phyloP scores from a whole-genome alignment of 2,888 invertebrate genomes.

The Xiphydria camelus region DNA sequence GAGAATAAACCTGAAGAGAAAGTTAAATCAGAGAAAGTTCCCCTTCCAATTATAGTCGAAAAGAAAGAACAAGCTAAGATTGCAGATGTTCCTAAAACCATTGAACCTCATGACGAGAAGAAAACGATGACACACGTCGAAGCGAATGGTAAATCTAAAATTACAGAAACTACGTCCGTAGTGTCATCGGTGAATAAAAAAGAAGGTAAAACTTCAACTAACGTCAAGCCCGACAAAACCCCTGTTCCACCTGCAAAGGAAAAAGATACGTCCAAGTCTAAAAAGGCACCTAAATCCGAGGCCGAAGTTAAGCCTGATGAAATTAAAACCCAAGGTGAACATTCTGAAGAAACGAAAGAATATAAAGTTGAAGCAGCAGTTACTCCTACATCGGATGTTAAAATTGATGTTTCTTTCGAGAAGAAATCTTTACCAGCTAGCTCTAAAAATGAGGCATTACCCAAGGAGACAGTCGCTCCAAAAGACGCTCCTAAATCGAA shows the following conservation, averaged over 20 bases:
- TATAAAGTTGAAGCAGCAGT: constrained; percentile 45
- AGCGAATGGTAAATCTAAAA: too few species aligned
- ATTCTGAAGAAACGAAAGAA: constrained; percentile 43
- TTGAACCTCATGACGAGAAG: too few species aligned
- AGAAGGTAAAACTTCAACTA: constrained; percentile 11
- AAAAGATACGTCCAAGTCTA: constrained; percentile 38
- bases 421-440: too few species aligned
- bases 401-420: too few species aligned
- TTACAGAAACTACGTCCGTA: too few species aligned
- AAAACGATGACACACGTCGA: too few species aligned
- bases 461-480: too few species aligned
- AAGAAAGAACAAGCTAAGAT: constrained; percentile 3
- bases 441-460: too few species aligned
- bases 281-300: too few species aligned
- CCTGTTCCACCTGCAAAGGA: constrained; percentile 19
- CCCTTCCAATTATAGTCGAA: too few species aligned
- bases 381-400: too few species aligned
- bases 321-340: constrained; percentile 22
- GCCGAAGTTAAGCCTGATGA: constrained; percentile 27
- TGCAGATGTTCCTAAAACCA: background rate
- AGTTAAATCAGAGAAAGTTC: background rate
- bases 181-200: constrained; percentile 10
- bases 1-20: constrained; percentile 2
- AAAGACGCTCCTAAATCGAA: too few species aligned
- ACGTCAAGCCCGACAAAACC: constrained; percentile 16